Base-by-base conservation (phyloP, 2,797 vertebrate genomes). In the Brachyalestes nurse region DNA sequence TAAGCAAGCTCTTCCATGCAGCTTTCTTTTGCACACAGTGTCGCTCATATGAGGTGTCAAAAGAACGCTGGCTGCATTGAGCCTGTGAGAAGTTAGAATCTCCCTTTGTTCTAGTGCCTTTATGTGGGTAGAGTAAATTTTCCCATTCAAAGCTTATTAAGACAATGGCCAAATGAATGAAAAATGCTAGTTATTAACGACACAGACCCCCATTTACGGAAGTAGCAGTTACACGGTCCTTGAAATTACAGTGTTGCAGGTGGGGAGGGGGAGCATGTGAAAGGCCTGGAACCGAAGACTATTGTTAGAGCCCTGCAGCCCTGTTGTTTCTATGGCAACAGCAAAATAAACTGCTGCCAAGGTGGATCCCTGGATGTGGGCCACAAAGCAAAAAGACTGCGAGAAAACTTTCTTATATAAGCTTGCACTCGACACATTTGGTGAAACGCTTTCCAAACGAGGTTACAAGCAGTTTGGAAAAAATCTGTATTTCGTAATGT, bases 261-360 rank as follows among this genome's bases (percentile, higher is more conserved):
- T 23, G 60, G 17, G 23, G 45, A 67, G 25, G n/a, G 57, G 60
- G 62, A 16, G 81, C 55, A 62, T 73, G 73, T 72, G 72, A 40
- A 76, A 82, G 74, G 47, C 77, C 79, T 87, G 78, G 77, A 81
- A 82, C 85, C 57, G 19, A 78, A 71, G 74, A 81, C 87, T 80
- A 79, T 87, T 87, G 84, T 86, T 79, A 82, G 83, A 88, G 85
- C 85, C 84, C 84, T 88, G 86, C 86, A 84, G 86, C 83, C 84
- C 75, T 75, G 82, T 83, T 86, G 93, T 95, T 93, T 89, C 93
- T 88, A 93, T 93, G 89, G 91, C 87, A 92, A 94, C 94, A 84
- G 86, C 83, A 86, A 91, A 90, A 93, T 92, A 93, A 92, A 92
- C 88, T 42, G 79, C 87, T 87, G 87, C 89, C 82, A 85, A 89